phyloP scores from a whole-genome alignment of 2,113 vertebrate genomes.

The Abramis brama region DNA sequence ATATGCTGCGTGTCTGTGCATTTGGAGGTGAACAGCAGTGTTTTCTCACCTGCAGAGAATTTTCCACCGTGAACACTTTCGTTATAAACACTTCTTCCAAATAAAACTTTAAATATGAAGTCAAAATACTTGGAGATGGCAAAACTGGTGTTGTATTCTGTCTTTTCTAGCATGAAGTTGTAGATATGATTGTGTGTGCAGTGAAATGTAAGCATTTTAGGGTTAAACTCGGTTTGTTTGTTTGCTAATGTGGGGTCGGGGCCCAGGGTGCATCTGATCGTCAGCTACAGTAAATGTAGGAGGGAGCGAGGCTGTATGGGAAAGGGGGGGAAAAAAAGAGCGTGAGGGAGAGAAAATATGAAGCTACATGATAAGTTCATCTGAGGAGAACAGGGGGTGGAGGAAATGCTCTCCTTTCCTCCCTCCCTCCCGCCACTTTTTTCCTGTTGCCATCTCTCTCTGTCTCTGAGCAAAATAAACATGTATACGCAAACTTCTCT shows the following conservation, averaged over 20 bases:
- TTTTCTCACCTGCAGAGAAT: slow-evolving; percentile 13
- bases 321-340: slow-evolving; percentile 59
- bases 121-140: neutral
- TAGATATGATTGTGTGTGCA: neutral
- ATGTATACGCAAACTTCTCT: slow-evolving; percentile 52
- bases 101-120: neutral
- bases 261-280: slow-evolving; percentile 70
- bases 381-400: slow-evolving; percentile 77
- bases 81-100: neutral
- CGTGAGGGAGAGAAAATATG: slow-evolving; percentile 68
- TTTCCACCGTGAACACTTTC: neutral
- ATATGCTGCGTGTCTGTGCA: slow-evolving; percentile 7
- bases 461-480: slow-evolving; percentile 57
- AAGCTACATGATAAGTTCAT: slow-evolving; percentile 82
- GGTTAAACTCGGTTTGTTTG: slow-evolving; percentile 32
- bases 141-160: neutral
- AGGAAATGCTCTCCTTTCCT: slow-evolving; percentile 66
- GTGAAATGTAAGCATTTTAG: neutral
- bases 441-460: slow-evolving; percentile 41
- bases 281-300: slow-evolving; percentile 70
- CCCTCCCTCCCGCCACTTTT: slow-evolving; percentile 37
- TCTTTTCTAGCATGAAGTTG: neutral
- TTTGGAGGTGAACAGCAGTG: neutral
- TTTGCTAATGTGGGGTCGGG: slow-evolving; percentile 29
- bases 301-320: slow-evolving; percentile 73